Conservation (phyloP, 2,888 invertebrate species). For the Platerodrilus igneus region DNA sequence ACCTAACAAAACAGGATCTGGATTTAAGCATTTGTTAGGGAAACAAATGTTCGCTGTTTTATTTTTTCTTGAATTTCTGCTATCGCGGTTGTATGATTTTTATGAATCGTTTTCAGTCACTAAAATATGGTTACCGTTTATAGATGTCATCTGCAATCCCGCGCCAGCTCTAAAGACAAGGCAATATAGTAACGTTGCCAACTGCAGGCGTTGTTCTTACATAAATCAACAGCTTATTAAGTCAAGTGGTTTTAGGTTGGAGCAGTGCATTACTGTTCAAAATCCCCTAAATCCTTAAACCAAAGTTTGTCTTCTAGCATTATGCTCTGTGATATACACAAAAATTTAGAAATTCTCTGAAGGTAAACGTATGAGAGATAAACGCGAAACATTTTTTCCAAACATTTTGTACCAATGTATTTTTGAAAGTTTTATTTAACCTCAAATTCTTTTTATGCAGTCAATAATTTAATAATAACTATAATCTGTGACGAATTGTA, state of each 20-base stretch:
- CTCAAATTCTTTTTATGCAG: too few species aligned
- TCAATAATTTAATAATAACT: too few species aligned
- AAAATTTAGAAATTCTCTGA: too few species aligned
- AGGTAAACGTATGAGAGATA: too few species aligned
- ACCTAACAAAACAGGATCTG: slow-evolving; percentile 22
- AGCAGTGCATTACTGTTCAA: too few species aligned
- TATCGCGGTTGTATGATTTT: not conserved
- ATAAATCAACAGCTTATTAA: slow-evolving; percentile 48
- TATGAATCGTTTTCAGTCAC: not conserved
- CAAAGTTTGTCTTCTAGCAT: too few species aligned
- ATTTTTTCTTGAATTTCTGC: not conserved
- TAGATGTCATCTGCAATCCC: slow-evolving; percentile 28
- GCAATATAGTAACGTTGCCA: slow-evolving; percentile 46
- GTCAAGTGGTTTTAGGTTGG: slow-evolving; percentile 41
- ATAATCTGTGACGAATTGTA: too few species aligned
- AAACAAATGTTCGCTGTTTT: slow-evolving; percentile 16
- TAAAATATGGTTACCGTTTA: slow-evolving; percentile 16
- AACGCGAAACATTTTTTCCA: too few species aligned
- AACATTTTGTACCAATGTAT: too few species aligned
- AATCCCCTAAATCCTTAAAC: slow-evolving; percentile 10
- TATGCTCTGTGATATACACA: too few species aligned
- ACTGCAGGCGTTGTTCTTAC: slow-evolving; percentile 44
- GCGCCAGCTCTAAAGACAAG: slow-evolving; percentile 25
- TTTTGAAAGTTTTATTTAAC: too few species aligned
- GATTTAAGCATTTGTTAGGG: slow-evolving; percentile 19